Base-by-base conservation (phyloP, 1,140 invertebrate genomes). In the Drosophila dunni region DNA sequence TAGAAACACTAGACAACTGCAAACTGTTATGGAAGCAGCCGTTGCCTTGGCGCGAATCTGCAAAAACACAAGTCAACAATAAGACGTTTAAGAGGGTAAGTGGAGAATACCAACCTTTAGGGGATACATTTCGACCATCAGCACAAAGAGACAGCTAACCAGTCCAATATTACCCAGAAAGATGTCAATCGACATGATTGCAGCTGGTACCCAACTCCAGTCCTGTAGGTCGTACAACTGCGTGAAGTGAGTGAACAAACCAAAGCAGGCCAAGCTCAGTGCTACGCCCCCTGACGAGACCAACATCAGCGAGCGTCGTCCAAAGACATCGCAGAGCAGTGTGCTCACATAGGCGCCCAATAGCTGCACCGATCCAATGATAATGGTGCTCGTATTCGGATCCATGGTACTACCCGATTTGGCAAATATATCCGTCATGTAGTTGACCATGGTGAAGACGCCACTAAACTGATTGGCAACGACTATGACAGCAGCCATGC, bases 391-490 rank as follows among this genome's bases (percentile, higher is more conserved):
- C 56, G 93, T 93, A 66, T 94, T 93, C 0, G 93, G 93, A 63
- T 93, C 93, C 57, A 94, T 77, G 1, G 76, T 90, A 3, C 94
- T 94, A 1, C 94, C 94, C 1, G 96, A 94, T 1, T 93, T 93
- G 1, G 91, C 76, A 79, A 96, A 97, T 79, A 96, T 97, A 0
- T 92, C 93, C n/a, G 90, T 80, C 73, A 90, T 83, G 29, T 91
- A 91, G 34, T 75, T 91, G 48, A 83, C 69, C 66, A 91, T 78
- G 13, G 78, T 58, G 7, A 84, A 90, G 3, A 82, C 68, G 0
- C 78, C 89, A 4, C 77, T 85, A 2, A 89, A 89, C 50, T 81
- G 79, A 58, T 82, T 75, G 4, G 81, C 76, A 57, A 82, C 60
- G 0, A 86, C 17, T 0, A 91, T 46, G 1, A 91, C 74, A 10